Percentiles rank a stretch among this genome's conserved stretches.
These are phyloP conservation scores for Macrosteles quadrilineatus DNA, from an alignment of 1,140 invertebrate species.

Conservation along the genomic window DNA sequence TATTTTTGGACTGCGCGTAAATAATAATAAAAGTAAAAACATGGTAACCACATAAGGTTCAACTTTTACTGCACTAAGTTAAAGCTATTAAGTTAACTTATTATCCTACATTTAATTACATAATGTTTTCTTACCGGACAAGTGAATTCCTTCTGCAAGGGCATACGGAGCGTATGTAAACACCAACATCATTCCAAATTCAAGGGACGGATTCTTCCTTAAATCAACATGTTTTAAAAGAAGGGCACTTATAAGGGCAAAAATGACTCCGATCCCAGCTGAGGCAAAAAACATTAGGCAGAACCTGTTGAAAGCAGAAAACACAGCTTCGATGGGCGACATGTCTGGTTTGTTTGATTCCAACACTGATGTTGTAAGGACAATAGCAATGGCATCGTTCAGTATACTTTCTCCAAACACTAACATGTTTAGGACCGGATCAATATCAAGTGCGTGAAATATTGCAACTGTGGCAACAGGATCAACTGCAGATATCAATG, in stretches of 20 bases:
- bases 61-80: too few species aligned
- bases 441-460: constrained; percentile 94
- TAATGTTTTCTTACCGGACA: constrained; percentile 70
- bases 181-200: constrained; percentile 98
- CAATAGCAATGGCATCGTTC: constrained; percentile 98
- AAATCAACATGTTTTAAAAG: constrained; percentile 96
- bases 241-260: constrained; percentile 91
- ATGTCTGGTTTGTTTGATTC: constrained; percentile 74
- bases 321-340: constrained; percentile 76
- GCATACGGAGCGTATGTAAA: constrained; percentile 99
- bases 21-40: too few species aligned
- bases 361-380: constrained; percentile 86
- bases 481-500: constrained; percentile 97
- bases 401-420: constrained; percentile 98
- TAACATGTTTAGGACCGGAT: constrained; percentile 97
- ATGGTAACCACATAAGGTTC: too few species aligned
- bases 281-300: constrained; percentile 98
- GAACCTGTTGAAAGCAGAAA: constrained; percentile 90
- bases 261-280: constrained; percentile 93
- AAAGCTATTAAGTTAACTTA: too few species aligned
- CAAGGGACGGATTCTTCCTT: constrained; percentile 95
- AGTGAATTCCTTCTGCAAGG: constrained; percentile 93
- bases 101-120: too few species aligned
- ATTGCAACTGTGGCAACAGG: constrained; percentile 98
- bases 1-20: too few species aligned